Evolutionary conservation across 2,888 invertebrate species (phyloP).

Genomic region (Cephus runcator): DNA sequence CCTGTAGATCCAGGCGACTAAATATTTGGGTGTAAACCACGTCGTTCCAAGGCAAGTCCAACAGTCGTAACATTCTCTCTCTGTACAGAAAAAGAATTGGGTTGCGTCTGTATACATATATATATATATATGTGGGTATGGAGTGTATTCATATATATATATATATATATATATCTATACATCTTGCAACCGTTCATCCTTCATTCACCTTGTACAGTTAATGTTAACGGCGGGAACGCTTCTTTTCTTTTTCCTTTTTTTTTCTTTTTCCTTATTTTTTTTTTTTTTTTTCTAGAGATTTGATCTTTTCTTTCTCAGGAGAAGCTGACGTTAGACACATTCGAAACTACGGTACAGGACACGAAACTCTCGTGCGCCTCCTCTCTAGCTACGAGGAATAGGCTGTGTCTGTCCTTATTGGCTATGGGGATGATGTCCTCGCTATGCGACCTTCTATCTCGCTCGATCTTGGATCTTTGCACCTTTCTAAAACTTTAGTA

Average conservation of each 20-base stretch:
- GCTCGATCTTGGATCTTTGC: slow-evolving; percentile 22
- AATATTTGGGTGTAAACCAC: slow-evolving; percentile 29
- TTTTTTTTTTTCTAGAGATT: neutral
- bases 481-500: slow-evolving; percentile 26
- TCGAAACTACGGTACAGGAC: neutral
- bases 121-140: too few relatives aligned
- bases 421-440: slow-evolving; percentile 24
- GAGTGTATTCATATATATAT: too few relatives aligned
- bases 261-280: neutral
- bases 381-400: slow-evolving; percentile 18
- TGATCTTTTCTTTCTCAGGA: slow-evolving; percentile 49
- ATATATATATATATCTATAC: too few relatives aligned
- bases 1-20: slow-evolving; percentile 23
- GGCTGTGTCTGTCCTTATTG: slow-evolving; percentile 20
- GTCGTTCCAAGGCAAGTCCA: slow-evolving; percentile 37
- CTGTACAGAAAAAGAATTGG: too few relatives aligned
- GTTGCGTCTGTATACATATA: too few relatives aligned
- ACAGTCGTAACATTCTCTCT: slow-evolving; percentile 22
- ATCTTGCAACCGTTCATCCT: neutral
- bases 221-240: neutral
- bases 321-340: slow-evolving; percentile 13
- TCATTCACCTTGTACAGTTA: neutral
- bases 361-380: neutral
- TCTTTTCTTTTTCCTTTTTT: neutral
- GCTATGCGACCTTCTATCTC: slow-evolving; percentile 20